Percentiles rank a stretch among this genome's conserved stretches.
Evolutionary conservation across 2,888 invertebrate species (phyloP).

Genomic region (Leptothorax acervorum): DNA sequence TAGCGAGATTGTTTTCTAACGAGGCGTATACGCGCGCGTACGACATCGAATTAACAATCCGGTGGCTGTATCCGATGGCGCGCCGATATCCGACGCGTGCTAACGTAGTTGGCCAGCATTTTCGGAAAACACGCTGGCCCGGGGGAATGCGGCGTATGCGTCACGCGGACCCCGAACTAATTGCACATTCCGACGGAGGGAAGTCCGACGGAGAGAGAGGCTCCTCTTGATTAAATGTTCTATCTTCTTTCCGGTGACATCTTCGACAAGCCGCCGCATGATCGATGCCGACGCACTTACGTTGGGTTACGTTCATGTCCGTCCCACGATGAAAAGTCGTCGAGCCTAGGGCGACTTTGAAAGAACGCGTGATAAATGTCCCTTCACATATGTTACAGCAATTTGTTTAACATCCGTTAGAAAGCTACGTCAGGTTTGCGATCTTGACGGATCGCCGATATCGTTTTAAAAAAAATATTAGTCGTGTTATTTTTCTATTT

Average conservation of each 20-base stretch:
- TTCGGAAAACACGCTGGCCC: slow-evolving; percentile 16
- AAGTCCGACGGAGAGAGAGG: slow-evolving; percentile 25
- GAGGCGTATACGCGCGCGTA: slow-evolving; percentile 33
- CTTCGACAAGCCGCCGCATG: slow-evolving; percentile 57
- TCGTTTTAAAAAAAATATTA: not conserved
- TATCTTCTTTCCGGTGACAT: slow-evolving; percentile 54
- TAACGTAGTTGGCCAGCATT: slow-evolving; percentile 42
- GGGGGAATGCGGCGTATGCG: slow-evolving; percentile 46
- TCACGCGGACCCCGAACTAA: slow-evolving; percentile 49
- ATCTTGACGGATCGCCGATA: not conserved
- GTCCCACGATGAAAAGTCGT: slow-evolving; percentile 33
- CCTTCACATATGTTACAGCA: slow-evolving; percentile 35
- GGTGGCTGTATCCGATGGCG: slow-evolving; percentile 35
- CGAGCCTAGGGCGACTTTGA: slow-evolving; percentile 11
- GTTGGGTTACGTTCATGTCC: not conserved
- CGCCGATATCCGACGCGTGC: slow-evolving; percentile 38
- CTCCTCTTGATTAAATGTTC: slow-evolving; percentile 59
- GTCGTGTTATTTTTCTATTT: not conserved
- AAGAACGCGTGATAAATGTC: slow-evolving; percentile 38
- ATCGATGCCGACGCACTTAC: slow-evolving; percentile 58
- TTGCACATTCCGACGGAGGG: slow-evolving; percentile 54
- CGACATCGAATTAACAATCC: slow-evolving; percentile 50
- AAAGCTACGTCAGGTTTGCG: not conserved
- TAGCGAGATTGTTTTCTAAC: slow-evolving; percentile 55
- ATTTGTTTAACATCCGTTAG: slow-evolving; percentile 37